phyloP scores from a whole-genome alignment of 2,888 invertebrate species.

The Ormia ochracea region DNA sequence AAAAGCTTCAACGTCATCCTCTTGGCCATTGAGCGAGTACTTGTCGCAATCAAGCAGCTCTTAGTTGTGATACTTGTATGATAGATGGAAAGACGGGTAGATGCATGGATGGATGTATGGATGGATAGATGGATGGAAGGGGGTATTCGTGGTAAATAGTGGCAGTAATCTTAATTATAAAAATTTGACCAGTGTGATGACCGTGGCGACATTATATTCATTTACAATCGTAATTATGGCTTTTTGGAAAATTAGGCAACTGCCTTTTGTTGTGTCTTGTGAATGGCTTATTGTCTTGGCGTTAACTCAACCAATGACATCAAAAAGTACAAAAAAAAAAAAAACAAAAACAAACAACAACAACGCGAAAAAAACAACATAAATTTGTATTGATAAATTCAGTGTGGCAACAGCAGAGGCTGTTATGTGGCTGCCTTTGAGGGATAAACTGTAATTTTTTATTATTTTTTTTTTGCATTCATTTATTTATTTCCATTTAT shows the following conservation, averaged over 20 bases:
- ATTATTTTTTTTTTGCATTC: too few relatives aligned
- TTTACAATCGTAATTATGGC: conserved; percentile 56
- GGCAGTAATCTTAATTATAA: conserved; percentile 46
- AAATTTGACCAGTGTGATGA: conserved; percentile 60
- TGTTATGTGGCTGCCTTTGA: conserved; percentile 1
- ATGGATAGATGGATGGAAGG: too few relatives aligned
- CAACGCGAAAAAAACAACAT: neutral
- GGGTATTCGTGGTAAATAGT: neutral
- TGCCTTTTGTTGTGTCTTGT: neutral
- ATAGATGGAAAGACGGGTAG: too few relatives aligned
- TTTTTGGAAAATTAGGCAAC: conserved; percentile 60
- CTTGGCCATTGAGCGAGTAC: conserved; percentile 3
- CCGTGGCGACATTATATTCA: conserved; percentile 61
- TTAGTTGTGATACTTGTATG: neutral
- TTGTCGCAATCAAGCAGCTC: neutral
- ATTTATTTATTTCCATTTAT: neutral
- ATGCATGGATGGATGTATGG: too few relatives aligned
- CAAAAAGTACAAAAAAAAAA: neutral
- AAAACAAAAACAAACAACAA: neutral
- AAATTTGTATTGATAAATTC: neutral
- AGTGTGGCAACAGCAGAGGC: neutral
- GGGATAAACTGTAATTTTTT: neutral
- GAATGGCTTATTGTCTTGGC: conserved; percentile 15
- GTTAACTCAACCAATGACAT: conserved; percentile 43
- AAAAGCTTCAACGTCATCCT: conserved; percentile 21